phyloP scores from a whole-genome alignment of 2,797 vertebrate species.

The Tokudaia muenninki region DNA sequence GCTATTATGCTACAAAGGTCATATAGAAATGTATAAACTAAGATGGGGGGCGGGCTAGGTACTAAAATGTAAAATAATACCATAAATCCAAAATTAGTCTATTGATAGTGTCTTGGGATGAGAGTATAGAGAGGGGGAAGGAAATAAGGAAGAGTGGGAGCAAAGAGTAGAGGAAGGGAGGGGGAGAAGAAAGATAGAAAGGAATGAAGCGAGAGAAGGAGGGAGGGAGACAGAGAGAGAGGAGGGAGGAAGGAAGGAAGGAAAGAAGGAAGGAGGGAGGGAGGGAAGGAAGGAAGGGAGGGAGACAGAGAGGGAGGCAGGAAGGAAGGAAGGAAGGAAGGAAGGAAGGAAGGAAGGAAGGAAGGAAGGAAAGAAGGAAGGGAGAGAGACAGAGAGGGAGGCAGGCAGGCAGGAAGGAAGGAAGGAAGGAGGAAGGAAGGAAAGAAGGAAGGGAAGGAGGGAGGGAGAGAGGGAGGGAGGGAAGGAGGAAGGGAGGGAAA shows the following conservation, averaged over 20 bases:
- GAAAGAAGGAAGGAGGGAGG: background rate
- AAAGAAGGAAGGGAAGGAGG: too few relatives aligned
- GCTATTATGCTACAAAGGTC: background rate
- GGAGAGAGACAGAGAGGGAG: too few relatives aligned
- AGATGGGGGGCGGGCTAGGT: background rate
- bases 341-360: background rate
- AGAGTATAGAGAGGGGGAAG: too few relatives aligned
- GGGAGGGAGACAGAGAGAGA: too few relatives aligned
- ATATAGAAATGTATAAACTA: background rate
- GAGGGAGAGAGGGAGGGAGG: too few relatives aligned
- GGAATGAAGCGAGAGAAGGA: fast-evolving
- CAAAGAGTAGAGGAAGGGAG: background rate
- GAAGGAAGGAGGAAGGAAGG: too few relatives aligned
- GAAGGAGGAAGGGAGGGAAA: too few relatives aligned
- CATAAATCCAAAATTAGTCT: background rate
- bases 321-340: too few relatives aligned
- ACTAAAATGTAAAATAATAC: conserved; percentile 6
- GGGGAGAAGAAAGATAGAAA: too few relatives aligned
- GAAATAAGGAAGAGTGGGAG: background rate
- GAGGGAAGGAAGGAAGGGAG: too few relatives aligned
- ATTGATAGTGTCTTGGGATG: background rate
- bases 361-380: too few relatives aligned
- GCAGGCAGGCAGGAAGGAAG: background rate
- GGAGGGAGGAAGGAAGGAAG: background rate
- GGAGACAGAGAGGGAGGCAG: too few relatives aligned